Evolutionary conservation across 2,888 invertebrate genomes (phyloP), one percentile per base, ranked within the genome.

Genomic region (Drosophila putrida): DNA sequence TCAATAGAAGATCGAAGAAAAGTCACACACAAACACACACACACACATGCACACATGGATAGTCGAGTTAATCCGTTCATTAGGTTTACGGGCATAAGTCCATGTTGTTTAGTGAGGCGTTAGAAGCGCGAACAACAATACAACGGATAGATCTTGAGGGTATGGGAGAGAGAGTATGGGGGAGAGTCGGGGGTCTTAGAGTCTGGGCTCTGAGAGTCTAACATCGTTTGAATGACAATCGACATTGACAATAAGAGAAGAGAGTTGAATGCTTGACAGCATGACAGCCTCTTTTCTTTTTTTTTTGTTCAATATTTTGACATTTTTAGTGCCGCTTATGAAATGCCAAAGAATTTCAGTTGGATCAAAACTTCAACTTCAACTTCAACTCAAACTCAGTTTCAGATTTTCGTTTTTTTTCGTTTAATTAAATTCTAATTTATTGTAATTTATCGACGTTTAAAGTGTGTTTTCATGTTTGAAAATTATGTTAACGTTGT

Each of bases 61-160:
- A 71, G 80, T 76, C 80, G 88, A 85, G 80, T 86, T 90, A 90
- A 90, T 90, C 90, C 90, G 90, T 89, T 88, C 89, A 90, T 89
- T 90, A 86, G 81, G 80, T 79, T 86, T 86, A 80, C 80, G 80
- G 83, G 64, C 86, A 82, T 89, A 88, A 88, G 84, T 78, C 72
- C 81, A 65, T 80, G 87, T 80, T 88, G 75, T 87, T 80, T 78
- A 82, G 82, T 78, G 80, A 83, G 80, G 81, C 83, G 87, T 87
- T 87, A 85, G 87, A 84, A 72, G 75, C 59, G 66, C 15, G 39
- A 47, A 74, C 61, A 80, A 84, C 82, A 86, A 83, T 85, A 50
- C 71, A 58, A 15, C 60, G 50, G 53, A 63, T 64, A 63, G 74
- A 35, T 53, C 28, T 51, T 10, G 49, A 38, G 10, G 8, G 36